A percentile compares a stretch with the other conserved stretches of the same genome.
Conservation (phyloP, 2,113 vertebrate species). For the Climacteris rufus region DNA sequence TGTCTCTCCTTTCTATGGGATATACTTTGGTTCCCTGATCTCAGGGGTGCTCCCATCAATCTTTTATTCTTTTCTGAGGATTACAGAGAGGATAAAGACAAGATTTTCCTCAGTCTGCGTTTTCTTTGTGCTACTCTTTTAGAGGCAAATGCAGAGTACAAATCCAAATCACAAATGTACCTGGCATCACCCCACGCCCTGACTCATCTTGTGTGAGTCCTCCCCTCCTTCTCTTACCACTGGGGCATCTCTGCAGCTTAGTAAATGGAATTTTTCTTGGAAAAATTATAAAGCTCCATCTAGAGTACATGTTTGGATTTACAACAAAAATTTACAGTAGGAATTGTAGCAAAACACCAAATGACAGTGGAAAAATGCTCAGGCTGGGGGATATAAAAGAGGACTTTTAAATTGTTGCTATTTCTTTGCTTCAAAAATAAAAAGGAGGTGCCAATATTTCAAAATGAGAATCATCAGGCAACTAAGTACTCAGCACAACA, state of each 20-base stretch:
- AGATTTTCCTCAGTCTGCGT: not conserved
- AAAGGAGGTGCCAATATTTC: not conserved
- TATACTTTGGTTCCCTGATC: not conserved
- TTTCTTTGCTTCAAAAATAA: not conserved
- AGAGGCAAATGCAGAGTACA: not conserved
- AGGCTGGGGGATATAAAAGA: not conserved
- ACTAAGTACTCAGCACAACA: not conserved
- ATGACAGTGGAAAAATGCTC: not conserved
- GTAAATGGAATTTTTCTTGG: not conserved
- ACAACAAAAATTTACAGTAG: not conserved
- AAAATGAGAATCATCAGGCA: not conserved
- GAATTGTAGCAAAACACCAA: not conserved
- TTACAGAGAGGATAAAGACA: not conserved
- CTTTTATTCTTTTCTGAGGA: not conserved
- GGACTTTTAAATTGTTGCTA: not conserved
- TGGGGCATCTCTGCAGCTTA: not conserved
- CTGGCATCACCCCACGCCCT: not conserved
- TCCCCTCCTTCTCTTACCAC: not conserved
- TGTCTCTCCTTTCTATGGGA: not conserved
- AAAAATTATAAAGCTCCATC: slow-evolving; percentile 3
- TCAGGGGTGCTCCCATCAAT: not conserved
- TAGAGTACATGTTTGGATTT: not conserved
- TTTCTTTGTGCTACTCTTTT: not conserved
- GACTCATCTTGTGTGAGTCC: not conserved
- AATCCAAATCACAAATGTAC: not conserved